A percentile compares a stretch with the other conserved stretches of the same genome.
phyloP scores from a whole-genome alignment of 35 echinoderm and acorn worm genomes.

The Patiria miniata region DNA sequence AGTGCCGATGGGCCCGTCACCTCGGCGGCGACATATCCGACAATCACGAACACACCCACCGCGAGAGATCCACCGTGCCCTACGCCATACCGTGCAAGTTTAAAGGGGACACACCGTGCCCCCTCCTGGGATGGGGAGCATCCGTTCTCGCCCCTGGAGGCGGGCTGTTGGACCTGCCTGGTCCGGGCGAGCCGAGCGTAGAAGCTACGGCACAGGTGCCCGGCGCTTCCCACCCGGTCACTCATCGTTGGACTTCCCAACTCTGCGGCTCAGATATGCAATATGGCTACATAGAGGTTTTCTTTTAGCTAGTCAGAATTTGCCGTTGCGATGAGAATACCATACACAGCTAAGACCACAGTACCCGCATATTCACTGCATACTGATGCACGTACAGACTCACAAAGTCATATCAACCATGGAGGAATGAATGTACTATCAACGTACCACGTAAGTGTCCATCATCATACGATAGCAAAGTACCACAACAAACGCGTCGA shows the following conservation, averaged over 20 bases:
- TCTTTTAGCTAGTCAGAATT: too few species aligned
- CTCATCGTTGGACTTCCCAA: background rate
- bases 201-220: constrained; percentile 1
- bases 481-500: too few species aligned
- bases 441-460: too few species aligned
- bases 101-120: background rate
- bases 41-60: constrained; percentile 8
- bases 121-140: background rate
- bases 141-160: background rate
- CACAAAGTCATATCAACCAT: too few species aligned
- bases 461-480: too few species aligned
- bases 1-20: background rate
- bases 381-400: too few species aligned
- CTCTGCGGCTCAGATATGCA: background rate
- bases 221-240: background rate
- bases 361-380: constrained; percentile 12
- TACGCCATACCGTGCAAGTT: background rate
- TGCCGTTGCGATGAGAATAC: too few species aligned
- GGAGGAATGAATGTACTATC: too few species aligned
- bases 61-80: constrained; percentile 4
- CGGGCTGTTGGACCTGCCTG: background rate
- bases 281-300: background rate
- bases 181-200: background rate
- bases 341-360: background rate
- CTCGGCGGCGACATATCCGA: background rate